Evolutionary conservation across 2,888 invertebrate species (phyloP).

Genomic region (Antitype chi): DNA sequence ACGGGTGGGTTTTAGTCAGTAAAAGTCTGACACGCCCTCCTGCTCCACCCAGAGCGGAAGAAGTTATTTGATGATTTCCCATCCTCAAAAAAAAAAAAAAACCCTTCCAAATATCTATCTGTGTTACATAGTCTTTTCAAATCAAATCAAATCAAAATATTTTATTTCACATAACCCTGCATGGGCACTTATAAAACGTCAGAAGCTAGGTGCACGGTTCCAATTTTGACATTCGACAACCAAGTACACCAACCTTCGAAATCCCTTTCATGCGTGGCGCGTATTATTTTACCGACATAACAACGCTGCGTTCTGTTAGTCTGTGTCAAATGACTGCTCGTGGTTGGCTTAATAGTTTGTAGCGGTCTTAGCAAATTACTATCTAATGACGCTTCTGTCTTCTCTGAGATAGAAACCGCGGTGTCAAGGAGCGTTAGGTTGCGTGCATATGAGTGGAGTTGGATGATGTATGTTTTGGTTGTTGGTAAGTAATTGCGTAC

Average conservation of each 20-base stretch:
- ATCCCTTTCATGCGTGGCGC: background rate
- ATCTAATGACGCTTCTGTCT: conserved; percentile 61
- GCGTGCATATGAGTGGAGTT: conserved; percentile 12
- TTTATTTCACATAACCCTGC: no score
- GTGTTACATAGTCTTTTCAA: conserved; percentile 6
- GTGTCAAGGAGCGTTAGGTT: conserved; percentile 35
- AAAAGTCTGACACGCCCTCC: no score
- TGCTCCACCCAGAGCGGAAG: no score
- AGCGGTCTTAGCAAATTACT: conserved; percentile 59
- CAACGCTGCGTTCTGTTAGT: conserved; percentile 38
- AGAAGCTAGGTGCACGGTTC: no score
- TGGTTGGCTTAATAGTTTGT: conserved; percentile 42
- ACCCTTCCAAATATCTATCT: background rate
- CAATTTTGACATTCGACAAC: conserved; percentile 27
- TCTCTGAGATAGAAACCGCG: conserved; percentile 15
- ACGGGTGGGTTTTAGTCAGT: no score
- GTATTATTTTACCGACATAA: conserved; percentile 39
- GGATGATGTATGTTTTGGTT: background rate
- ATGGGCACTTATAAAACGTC: no score
- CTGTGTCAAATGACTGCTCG: conserved; percentile 56
- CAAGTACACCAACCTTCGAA: background rate
- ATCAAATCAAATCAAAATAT: no score
- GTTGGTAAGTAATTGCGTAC: no score
- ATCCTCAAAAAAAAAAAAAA: no score
- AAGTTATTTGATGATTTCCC: no score